Base-by-base conservation (phyloP, 2,113 vertebrate genomes). In the Corvus hawaiiensis region DNA sequence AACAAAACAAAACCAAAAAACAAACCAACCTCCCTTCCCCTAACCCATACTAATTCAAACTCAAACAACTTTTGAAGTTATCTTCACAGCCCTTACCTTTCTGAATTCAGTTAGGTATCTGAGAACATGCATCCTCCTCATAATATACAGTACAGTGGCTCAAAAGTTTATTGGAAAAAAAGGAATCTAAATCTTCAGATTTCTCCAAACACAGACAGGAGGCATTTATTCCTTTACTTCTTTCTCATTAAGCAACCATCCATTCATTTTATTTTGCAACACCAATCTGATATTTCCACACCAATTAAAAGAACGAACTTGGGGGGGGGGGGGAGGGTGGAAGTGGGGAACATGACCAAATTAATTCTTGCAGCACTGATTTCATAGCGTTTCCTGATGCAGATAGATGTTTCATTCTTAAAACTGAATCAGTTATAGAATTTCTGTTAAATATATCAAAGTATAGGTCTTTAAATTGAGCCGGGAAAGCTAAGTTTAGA, bases 101-200 rank as follows among this genome's bases (percentile, higher is more conserved):
- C 78, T 95, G 94, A 96, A 85, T 91, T 97, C 91, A 97, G 83
- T 89, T 89, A 96, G 96, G 83, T 93, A 93, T 94, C 88, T 95
- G 97, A 96, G 96, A 97, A 96, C 97, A 97, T 92, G 92, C 75
- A 88, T 77, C 90, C 80, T 96, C 94, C 97, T 94, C 73, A 75
- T 63, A 93, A 93, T 94, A 94, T 93, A 97, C 77, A 96, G 90
- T 95, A 97, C 93, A 98, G 96, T 96, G 97, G 97, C 97, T 97
- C 97, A 97, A 97, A 95, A 94, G 85, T 96, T 97, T 96, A 96
- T 89, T 89, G 85, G 71, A 87, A 96, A 96, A 96, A 94, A 96
- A 89, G 97, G 97, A 98, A 98, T 95, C 93, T 97, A 97, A 98
- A 98, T 98, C 98, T 98, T 98, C 98, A 98, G 74, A 96, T 98